Base-by-base conservation (phyloP, 1,140 invertebrate species). In the Rhizoglyphus robini region DNA sequence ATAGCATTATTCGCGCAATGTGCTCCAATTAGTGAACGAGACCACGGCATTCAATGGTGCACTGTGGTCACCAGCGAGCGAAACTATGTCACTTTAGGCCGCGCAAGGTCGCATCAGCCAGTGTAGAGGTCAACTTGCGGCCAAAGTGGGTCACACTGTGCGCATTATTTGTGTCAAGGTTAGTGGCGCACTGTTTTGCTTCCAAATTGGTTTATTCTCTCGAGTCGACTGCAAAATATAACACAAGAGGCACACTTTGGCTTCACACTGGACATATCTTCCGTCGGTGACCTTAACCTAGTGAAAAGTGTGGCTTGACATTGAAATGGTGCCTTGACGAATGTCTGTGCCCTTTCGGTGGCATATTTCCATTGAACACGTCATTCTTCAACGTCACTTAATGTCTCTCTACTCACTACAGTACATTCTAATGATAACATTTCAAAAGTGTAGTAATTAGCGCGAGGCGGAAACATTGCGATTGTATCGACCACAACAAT, bases 21-120 rank as follows among this genome's bases (percentile, higher is more conserved):
- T 54, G 51, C 51, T 54, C 51, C 51, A 54, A 54, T 54, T 54
- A 54, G 51, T 20, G 20, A 32, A 32, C 20, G 51, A 54, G 5
- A 15, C 51, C 23, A 32, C 51, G 23, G 23, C 41, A 15, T 15
- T 46, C 41, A 46, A 46, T 46, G 41, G 41, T 23, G 23, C 15
- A 23, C 20, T 25, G 51, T 54, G 51, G 51, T 54, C 51, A 54
- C 51, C 51, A 32, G 23, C 23, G 20, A 18, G 8, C 51, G 51
- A 54, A 54, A 27, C 8, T 54, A 23, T 54, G 51, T 20, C 51
- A 54, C 8, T 11, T 32, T 5, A 54, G 51, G 51, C 51, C 51
- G 51, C 51, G 20, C 51, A 54, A 5, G 51, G 51, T 8, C 51
- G 23, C 8, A 8, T 20, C 8, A 25, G 51, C 8, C 51, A 20